These are phyloP conservation scores for Hecatera dysodea DNA, from an alignment of 2,888 invertebrate species.

Conservation along the genomic window DNA sequence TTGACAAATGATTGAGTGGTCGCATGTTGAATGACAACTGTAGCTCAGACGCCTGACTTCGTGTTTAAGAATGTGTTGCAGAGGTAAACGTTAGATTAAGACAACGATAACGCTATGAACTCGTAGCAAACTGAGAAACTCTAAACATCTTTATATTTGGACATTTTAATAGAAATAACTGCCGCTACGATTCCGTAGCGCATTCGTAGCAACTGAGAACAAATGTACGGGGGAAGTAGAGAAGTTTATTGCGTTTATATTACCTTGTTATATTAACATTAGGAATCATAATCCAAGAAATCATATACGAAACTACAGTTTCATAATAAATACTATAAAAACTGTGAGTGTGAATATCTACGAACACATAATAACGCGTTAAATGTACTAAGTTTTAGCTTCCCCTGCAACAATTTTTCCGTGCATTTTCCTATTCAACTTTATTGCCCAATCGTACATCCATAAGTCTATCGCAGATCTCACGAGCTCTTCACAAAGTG, in stretches of 20 bases:
- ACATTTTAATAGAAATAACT: not conserved
- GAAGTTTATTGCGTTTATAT: not conserved
- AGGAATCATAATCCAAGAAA: not conserved
- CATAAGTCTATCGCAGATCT: conserved; percentile 48
- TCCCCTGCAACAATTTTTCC: conserved; percentile 14
- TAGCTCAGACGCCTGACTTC: conserved; percentile 59
- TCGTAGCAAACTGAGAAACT: conserved; percentile 18
- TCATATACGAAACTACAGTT: not conserved
- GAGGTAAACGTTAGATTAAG: conserved; percentile 1
- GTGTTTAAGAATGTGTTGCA: conserved; percentile 41
- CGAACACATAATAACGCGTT: conserved; percentile 1
- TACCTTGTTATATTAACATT: not conserved
- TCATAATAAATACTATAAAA: not conserved
- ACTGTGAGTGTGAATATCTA: not conserved
- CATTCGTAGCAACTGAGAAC: not conserved
- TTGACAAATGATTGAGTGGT: conserved; percentile 72
- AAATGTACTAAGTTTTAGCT: conserved; percentile 5
- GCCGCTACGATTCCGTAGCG: conserved; percentile 9
- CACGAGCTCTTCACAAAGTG: conserved; percentile 60
- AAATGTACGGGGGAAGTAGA: not conserved
- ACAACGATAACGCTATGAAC: not conserved
- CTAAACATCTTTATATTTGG: not conserved
- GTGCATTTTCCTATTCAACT: conserved; percentile 26
- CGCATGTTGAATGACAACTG: conserved; percentile 71
- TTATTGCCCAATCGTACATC: conserved; percentile 46